phyloP scores from a whole-genome alignment of 2,888 invertebrate species.

The Paralinhomoeus sp. region DNA sequence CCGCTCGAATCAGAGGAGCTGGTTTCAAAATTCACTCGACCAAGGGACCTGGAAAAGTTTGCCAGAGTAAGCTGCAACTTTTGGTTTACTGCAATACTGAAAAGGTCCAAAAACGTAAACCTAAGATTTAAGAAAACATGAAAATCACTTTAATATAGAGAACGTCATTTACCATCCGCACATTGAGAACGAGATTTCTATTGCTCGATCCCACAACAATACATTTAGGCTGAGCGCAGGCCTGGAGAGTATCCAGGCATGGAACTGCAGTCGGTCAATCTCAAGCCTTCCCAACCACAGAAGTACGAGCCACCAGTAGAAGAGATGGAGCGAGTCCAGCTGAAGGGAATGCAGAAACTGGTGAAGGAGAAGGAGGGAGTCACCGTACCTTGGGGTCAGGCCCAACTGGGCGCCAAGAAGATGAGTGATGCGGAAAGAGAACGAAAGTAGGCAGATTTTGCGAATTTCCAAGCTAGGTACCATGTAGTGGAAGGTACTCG shows the following conservation, averaged over 20 bases:
- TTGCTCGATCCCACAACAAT: no score
- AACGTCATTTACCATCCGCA: no score
- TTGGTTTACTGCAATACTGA: no score
- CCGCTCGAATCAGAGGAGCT: constrained; percentile 23
- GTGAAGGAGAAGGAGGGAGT: neutral
- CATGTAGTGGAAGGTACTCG: no score
- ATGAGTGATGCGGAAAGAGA: neutral
- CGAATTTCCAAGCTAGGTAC: no score
- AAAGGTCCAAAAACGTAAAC: no score
- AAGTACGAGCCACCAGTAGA: neutral
- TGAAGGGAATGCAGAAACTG: constrained; percentile 3
- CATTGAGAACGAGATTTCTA: no score
- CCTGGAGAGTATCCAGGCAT: constrained; percentile 17
- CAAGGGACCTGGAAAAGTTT: constrained; percentile 6
- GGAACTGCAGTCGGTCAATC: constrained; percentile 16
- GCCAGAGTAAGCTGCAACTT: no score
- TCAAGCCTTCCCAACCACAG: constrained; percentile 16
- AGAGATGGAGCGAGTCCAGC: constrained; percentile 14
- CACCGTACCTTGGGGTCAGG: neutral
- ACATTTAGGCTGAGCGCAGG: constrained; percentile 11
- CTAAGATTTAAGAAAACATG: no score
- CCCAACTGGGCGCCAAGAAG: neutral
- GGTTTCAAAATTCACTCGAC: constrained; percentile 20
- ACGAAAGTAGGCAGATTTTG: neutral
- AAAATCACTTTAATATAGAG: no score